These are phyloP conservation scores for silkworm (Bombyx mori) DNA, from an alignment of 1,140 invertebrate genomes.

Conservation along the genomic window DNA sequence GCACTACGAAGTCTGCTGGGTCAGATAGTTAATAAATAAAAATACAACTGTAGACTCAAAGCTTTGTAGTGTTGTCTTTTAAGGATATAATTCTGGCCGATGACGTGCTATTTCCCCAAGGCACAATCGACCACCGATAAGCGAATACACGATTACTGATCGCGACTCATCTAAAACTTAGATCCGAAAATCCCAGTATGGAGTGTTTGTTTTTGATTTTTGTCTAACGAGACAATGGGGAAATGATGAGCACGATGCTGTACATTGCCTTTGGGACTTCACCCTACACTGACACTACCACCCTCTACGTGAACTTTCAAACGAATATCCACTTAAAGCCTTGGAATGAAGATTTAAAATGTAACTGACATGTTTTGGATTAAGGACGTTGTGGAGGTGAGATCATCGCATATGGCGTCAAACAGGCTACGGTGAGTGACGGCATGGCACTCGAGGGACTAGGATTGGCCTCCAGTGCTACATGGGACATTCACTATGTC, in stretches of 20 bases:
- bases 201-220: constrained; percentile 71
- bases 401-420: constrained; percentile 59
- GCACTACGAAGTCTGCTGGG: too few relatives aligned
- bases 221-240: constrained; percentile 71
- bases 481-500: constrained; percentile 43
- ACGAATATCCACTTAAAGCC: constrained; percentile 34
- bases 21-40: too few relatives aligned
- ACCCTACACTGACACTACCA: constrained; percentile 47
- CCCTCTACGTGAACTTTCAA: constrained; percentile 24
- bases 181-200: constrained; percentile 55
- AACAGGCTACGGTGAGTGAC: constrained; percentile 58
- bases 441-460: constrained; percentile 56
- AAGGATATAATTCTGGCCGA: too few relatives aligned
- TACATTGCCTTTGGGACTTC: constrained; percentile 62
- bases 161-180: constrained; percentile 56
- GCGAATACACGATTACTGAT: constrained; percentile 33
- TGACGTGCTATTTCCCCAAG: too few relatives aligned
- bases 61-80: too few relatives aligned
- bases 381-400: constrained; percentile 30
- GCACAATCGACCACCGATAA: too few relatives aligned
- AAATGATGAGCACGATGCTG: constrained; percentile 62
- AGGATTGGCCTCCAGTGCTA: constrained; percentile 47
- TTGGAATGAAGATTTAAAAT: constrained; percentile 18
- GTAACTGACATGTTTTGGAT: constrained; percentile 25
- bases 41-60: too few relatives aligned